These are phyloP conservation scores for Hypolimnas misippus DNA, from an alignment of 2,888 invertebrate genomes.

Conservation along the genomic window DNA sequence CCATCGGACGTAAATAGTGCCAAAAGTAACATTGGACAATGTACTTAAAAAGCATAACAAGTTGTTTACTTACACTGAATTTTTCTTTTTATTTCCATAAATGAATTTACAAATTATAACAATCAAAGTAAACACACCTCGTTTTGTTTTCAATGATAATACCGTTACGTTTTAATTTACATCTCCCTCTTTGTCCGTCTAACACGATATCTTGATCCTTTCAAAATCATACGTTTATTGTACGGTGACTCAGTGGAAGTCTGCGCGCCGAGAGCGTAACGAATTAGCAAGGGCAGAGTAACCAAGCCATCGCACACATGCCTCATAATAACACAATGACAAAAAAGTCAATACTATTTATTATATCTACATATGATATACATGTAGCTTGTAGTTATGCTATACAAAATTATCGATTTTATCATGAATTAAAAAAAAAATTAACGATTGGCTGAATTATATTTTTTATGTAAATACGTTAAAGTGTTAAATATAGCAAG, in stretches of 20 bases:
- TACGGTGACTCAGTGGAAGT: slow-evolving; percentile 35
- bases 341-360: neutral
- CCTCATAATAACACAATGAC: neutral
- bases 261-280: slow-evolving; percentile 35
- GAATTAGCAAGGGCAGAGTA: slow-evolving; percentile 32
- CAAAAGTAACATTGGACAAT: no score
- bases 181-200: slow-evolving; percentile 27
- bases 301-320: neutral
- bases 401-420: no score
- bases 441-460: no score
- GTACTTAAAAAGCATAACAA: no score
- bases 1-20: no score
- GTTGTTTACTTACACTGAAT: neutral
- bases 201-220: slow-evolving; percentile 20
- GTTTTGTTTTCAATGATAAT: slow-evolving; percentile 23
- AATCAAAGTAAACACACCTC: slow-evolving; percentile 12
- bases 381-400: no score
- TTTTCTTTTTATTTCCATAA: neutral
- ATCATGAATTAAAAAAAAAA: no score
- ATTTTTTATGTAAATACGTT: no score
- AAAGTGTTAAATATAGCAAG: no score
- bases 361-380: slow-evolving; percentile 10
- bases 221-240: slow-evolving; percentile 21
- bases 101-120: slow-evolving; percentile 14
- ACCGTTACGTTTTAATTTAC: slow-evolving; percentile 30